Percentiles rank a stretch among this genome's conserved stretches.
Conservation (phyloP, 2,113 vertebrate genomes). For the Dicerorhinus sumatrensis region DNA sequence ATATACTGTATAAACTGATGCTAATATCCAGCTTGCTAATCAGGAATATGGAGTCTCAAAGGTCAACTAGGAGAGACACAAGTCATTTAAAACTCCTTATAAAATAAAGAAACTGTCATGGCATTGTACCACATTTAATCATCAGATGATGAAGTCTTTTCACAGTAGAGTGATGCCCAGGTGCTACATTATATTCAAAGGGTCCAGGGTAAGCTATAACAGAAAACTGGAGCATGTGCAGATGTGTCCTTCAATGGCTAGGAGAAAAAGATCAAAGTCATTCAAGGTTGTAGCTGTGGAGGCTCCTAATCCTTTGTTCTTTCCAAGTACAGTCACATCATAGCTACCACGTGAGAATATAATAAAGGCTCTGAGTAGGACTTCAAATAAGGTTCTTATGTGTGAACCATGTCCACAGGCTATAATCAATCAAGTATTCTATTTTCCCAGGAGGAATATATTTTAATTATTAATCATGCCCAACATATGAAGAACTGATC, state of each 20-base stretch:
- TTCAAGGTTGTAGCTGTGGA: not conserved
- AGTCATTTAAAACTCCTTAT: not conserved
- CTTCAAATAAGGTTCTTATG: not conserved
- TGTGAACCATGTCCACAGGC: not conserved
- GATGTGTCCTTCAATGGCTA: not conserved
- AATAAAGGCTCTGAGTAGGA: not conserved
- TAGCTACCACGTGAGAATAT: not conserved
- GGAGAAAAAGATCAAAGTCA: not conserved
- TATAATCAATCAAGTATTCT: conserved; percentile 1
- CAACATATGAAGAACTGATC: not conserved
- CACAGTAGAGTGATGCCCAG: not conserved
- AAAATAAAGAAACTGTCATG: not conserved
- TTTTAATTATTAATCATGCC: conserved; percentile 23
- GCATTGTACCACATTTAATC: not conserved
- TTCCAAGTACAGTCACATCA: not conserved
- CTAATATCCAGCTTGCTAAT: not conserved
- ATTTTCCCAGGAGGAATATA: conserved; percentile 47
- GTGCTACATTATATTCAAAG: not conserved
- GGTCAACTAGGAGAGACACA: not conserved
- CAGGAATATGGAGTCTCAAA: not conserved
- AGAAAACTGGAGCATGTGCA: not conserved
- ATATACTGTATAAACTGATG: not conserved
- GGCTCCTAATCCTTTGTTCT: not conserved
- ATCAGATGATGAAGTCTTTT: not conserved
- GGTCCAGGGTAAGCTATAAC: not conserved